These are phyloP conservation scores for Trididemnum clinides DNA, from an alignment of 23 tunicate genomes.

Conservation along the genomic window DNA sequence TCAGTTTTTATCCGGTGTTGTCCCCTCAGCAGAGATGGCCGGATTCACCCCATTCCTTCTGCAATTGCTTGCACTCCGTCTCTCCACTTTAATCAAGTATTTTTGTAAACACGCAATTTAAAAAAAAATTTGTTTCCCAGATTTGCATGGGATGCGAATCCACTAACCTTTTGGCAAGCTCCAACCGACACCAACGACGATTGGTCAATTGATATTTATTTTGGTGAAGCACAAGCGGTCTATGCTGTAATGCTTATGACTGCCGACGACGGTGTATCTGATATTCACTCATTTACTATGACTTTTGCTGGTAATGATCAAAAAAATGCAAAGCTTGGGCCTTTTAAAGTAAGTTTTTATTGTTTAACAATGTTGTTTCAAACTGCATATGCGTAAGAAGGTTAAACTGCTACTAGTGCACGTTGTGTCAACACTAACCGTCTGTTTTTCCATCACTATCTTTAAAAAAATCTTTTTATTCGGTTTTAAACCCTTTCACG, in stretches of 20 bases:
- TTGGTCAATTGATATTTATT: slow-evolving; percentile 48
- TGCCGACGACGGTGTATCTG: slow-evolving; percentile 58
- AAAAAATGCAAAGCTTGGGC: slow-evolving; percentile 29
- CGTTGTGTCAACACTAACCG: background rate
- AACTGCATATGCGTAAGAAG: background rate
- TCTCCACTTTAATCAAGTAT: too few relatives aligned
- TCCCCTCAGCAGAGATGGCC: too few relatives aligned
- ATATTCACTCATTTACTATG: slow-evolving; percentile 31
- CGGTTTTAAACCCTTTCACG: too few relatives aligned
- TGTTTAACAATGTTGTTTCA: too few relatives aligned
- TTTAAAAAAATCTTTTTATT: too few relatives aligned
- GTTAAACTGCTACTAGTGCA: background rate
- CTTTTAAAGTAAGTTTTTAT: slow-evolving; percentile 40
- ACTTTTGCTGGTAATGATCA: slow-evolving; percentile 45
- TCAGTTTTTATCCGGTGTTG: too few relatives aligned
- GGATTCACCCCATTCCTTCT: too few relatives aligned
- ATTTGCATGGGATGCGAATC: slow-evolving; percentile 59
- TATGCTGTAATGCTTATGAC: slow-evolving; percentile 66
- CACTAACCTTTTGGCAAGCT: slow-evolving; percentile 62
- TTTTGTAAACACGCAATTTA: too few relatives aligned
- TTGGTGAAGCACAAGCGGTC: slow-evolving; percentile 54
- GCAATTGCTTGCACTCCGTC: too few relatives aligned
- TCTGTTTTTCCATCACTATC: too few relatives aligned
- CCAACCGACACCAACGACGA: background rate
- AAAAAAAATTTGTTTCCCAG: too few relatives aligned